Evolutionary conservation across 64 coral and sea anemone genomes (phyloP).

Genomic region (Trachythela sp.): DNA sequence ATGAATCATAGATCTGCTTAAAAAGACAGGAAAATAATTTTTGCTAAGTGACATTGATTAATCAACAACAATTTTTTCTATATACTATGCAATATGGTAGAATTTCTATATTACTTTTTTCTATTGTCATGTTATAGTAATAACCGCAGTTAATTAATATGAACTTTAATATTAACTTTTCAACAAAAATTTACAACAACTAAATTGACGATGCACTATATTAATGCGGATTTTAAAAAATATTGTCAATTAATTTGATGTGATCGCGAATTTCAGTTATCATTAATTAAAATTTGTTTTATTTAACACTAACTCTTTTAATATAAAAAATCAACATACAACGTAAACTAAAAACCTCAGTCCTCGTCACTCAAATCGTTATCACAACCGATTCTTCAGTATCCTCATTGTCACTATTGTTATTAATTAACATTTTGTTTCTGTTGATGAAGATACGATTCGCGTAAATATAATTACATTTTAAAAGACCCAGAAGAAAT

Average conservation of each 20-base stretch:
- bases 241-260: not conserved
- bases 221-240: not conserved
- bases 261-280: not conserved
- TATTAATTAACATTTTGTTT: too few species aligned
- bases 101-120: not conserved
- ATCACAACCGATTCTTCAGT: too few species aligned
- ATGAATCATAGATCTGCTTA: not conserved
- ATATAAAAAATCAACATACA: too few species aligned
- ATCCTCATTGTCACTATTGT: too few species aligned
- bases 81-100: too few species aligned
- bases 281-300: not conserved
- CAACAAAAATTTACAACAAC: not conserved
- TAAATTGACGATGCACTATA: not conserved
- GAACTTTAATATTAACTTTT: not conserved
- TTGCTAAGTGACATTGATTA: not conserved
- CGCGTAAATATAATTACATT: too few species aligned
- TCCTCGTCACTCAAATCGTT: too few species aligned
- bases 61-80: too few species aligned
- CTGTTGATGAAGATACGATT: too few species aligned
- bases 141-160: not conserved
- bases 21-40: conserved; percentile 1
- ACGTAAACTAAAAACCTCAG: too few species aligned
- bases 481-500: too few species aligned
- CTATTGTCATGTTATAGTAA: not conserved
- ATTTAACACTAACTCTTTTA: too few species aligned